phyloP scores from a whole-genome alignment of 1,140 invertebrate species.

The Philopotamus ludificatus region DNA sequence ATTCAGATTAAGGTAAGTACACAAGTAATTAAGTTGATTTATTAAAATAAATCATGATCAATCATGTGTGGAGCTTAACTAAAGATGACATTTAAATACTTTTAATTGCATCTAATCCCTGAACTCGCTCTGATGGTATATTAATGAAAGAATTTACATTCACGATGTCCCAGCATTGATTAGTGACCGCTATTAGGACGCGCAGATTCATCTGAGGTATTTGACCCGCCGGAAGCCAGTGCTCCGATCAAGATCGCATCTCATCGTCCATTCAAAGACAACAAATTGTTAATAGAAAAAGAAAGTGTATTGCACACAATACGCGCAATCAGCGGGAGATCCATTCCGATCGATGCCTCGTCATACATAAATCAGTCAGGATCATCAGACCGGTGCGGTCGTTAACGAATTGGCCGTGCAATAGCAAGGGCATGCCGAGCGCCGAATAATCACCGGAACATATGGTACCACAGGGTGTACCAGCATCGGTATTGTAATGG shows the following conservation, averaged over 20 bases:
- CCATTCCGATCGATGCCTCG: neutral
- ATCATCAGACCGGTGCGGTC: neutral
- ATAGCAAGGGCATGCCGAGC: neutral
- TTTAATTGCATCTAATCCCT: no score
- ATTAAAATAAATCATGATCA: no score
- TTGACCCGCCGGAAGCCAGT: neutral
- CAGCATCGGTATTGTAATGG: constrained; percentile 34
- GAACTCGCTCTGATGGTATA: neutral
- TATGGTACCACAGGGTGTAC: neutral
- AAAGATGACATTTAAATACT: no score
- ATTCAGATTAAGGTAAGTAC: no score
- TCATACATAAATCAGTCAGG: neutral
- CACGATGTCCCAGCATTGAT: neutral
- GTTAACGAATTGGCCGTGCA: neutral
- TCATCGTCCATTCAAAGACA: neutral
- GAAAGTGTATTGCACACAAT: neutral
- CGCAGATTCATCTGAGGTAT: neutral
- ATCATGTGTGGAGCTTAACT: no score
- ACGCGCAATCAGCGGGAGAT: neutral
- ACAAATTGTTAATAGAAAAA: neutral
- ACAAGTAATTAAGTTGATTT: no score
- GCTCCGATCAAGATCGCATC: neutral
- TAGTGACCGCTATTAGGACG: neutral
- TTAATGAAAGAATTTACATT: neutral
- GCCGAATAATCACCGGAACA: neutral